These are phyloP conservation scores for Monomorium pharaonis DNA, from an alignment of 1,140 invertebrate species.

Conservation along the genomic window DNA sequence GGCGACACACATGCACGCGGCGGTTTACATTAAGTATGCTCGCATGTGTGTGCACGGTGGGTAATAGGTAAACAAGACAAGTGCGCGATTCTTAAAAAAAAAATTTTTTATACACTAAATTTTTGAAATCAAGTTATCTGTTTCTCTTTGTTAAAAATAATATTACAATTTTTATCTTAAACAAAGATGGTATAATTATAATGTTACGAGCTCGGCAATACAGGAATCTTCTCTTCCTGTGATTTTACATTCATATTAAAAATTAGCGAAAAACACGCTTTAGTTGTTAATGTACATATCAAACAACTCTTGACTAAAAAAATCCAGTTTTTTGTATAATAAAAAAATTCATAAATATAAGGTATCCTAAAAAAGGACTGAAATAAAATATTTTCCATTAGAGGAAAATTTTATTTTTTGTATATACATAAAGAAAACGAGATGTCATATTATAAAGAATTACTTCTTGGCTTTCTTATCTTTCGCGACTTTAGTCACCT, in stretches of 20 bases:
- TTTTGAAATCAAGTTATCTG: neutral
- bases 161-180: neutral
- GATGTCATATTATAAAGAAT: constrained; percentile 26
- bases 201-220: neutral
- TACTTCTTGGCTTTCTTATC: constrained; percentile 84
- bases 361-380: neutral
- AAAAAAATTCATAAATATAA: neutral
- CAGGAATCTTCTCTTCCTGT: neutral
- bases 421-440: constrained; percentile 49
- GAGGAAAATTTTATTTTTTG: constrained; percentile 63
- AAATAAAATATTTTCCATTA: constrained; percentile 7
- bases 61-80: neutral
- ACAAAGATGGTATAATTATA: neutral
- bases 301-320: neutral
- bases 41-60: neutral
- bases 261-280: neutral
- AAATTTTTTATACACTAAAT: neutral
- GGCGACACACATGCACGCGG: constrained; percentile 4
- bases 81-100: neutral
- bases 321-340: neutral
- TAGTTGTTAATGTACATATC: neutral
- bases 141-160: neutral
- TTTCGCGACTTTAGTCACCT: constrained; percentile 90
- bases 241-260: neutral
- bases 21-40: neutral